Base-by-base conservation (phyloP, 1,140 invertebrate species). In the Neotoxoptera formosana region DNA sequence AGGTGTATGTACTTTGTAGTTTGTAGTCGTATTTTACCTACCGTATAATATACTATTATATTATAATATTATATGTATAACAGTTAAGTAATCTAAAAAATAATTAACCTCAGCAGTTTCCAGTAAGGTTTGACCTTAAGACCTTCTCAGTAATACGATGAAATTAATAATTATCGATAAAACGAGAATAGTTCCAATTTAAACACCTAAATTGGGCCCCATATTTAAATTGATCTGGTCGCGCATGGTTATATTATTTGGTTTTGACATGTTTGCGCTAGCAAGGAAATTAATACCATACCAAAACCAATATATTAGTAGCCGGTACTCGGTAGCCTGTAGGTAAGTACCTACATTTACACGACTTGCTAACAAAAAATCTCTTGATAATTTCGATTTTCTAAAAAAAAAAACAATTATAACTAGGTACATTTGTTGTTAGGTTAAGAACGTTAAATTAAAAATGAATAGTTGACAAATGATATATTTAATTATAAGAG, bases 121-220 rank as follows among this genome's bases (percentile, higher is more conserved):
- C 84, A 87, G 84, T 87, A 87, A 45, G 25, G 45, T 48, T 87
- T 87, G 84, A 87, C 84, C 84, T 87, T 47, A 45, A 47, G 25
- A 45, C 25, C 41, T 86, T 45, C 45, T 47, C 11, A 7, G 25
- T 87, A 87, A 30, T 87, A 45, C 84, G 25, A 30, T 47, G 84
- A 87, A 87, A 87, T 48, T 76, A 76, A 76, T 76, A 76, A 76
- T 76, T 87, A n/a, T 47, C 84, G 45, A 87, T 87, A 45, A 87
- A 48, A 87, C 84, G 41, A 87, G 84, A 87, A 87, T 87, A 25
- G 41, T 86, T 86, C 45, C 41, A 86, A 47, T 47, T 30, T 30
- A 87, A 48, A 47, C 84, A 48, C 84, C 84, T 47, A 47, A 87
- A 87, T 87, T 87, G 84, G 41, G 84, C 84, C 84, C 41, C 84